Evolutionary conservation across 1,140 invertebrate genomes (phyloP), one percentile per base, ranked within the genome.

Genomic region (Atta texana): DNA sequence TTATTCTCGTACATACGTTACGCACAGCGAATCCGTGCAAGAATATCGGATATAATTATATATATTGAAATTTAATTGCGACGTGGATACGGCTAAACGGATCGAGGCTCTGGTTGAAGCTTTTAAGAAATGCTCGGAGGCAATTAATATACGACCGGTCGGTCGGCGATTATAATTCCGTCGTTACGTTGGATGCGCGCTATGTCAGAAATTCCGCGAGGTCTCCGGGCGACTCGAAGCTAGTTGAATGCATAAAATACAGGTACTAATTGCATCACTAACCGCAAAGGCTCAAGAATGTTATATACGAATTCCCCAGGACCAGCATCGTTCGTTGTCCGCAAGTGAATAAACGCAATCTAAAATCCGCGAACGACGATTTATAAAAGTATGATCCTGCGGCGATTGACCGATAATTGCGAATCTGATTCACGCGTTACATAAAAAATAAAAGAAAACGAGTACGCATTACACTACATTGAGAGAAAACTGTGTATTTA

Each of bases 61-160:
- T 2, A 82, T 74, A 74, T 82, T 82, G 80, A 59, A 82, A 82
- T 82, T 82, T 82, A 82, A 82, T 82, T 82, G 80, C 80, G 55
- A 82, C 68, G 68, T 74, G 68, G 53, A 2, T 82, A 71, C 16
- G 28, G 49, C 78, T 71, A 44, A 81, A 81, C 34, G 34, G 16
- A 24, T 59, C 31, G 31, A n/a, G 49, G 7, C 6, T 21, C 21
- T 18, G 51, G 16, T 18, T 18, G 53, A 18, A 31, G 39, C 69
- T 84, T 75, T 84, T 75, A 74, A 84, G 55, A 75, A 61, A 63
- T 34, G 69, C 69, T 74, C 39, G 57, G 12, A 55, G 69, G 55
- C 69, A 84, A 84, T 84, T 84, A 75, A 84, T 84, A 75, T 75
- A 16, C 69, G 24, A 24, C 21, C 69, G 69, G 34, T 49, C 21